Evolutionary conservation across 1,140 invertebrate genomes (phyloP).

Genomic region (Micrasema longulum): DNA sequence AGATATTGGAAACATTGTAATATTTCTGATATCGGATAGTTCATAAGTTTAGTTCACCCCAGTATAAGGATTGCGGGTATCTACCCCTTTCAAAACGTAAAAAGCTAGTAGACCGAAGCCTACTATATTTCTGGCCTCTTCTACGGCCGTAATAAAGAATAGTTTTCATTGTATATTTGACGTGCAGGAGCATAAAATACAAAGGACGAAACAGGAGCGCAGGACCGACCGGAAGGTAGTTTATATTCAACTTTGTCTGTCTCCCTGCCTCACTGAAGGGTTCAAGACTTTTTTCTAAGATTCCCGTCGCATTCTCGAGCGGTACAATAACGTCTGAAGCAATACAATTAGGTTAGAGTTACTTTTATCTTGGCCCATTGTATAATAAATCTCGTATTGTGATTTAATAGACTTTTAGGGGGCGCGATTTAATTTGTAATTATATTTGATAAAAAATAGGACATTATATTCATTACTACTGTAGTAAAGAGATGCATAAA

Average conservation of each 20-base stretch:
- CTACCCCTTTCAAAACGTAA: conserved; percentile 25
- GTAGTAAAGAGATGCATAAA: too few species aligned
- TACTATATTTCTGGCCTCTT: conserved; percentile 40
- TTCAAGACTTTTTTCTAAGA: not conserved
- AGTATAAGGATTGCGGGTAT: not conserved
- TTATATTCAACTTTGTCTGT: conserved; percentile 41
- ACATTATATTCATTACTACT: too few species aligned
- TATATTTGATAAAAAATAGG: too few species aligned
- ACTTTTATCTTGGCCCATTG: conserved; percentile 5
- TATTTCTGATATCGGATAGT: too few species aligned
- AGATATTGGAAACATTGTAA: too few species aligned
- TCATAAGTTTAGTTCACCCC: conserved; percentile 1
- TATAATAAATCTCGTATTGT: too few species aligned
- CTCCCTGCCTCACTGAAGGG: not conserved
- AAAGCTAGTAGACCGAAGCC: conserved; percentile 33
- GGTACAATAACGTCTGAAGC: conserved; percentile 6
- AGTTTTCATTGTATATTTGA: conserved; percentile 53
- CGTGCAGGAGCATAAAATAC: conserved; percentile 43
- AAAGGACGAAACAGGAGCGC: conserved; percentile 31
- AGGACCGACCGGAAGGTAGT: conserved; percentile 37
- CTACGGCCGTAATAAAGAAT: conserved; percentile 48
- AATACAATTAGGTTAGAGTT: conserved; percentile 4
- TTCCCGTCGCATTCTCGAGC: not conserved
- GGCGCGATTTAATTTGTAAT: too few species aligned
- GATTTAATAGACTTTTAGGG: too few species aligned